Base-by-base conservation (phyloP, 2,888 invertebrate genomes). In the Parnassius orleans region DNA sequence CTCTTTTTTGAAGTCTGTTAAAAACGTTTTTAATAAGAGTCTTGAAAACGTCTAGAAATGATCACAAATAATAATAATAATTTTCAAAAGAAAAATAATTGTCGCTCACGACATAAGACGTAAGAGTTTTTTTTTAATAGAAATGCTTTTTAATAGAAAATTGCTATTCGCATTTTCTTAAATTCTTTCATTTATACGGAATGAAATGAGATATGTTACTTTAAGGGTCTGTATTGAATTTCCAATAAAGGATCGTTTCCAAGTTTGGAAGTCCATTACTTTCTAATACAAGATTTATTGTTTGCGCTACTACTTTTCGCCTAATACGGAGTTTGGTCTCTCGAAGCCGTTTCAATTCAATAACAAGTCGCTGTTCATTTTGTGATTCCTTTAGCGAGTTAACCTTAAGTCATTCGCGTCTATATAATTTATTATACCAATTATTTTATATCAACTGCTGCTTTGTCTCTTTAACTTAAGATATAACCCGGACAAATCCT, bases 211-310 rank as follows among this genome's bases (percentile, higher is more conserved):
- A 51, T 51, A 51, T 50, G 10, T 50, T 14, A 15, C 51, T 10
- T 19, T 56, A 12, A 33, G 24, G 47, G 47, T 33, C 41, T 56
- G 43, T 55, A 48, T 48, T 48, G 5, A 56, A 56, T 56, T 56
- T 56, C 55, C 55, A 47, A 47, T 56, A 33, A 47, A 56, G 55
- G 55, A 14, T 19, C 3, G 55, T 47, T 11, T 10, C 24, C 56
- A 56, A 56, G 24, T 55, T 33, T 47, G 47, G 15, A 48, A 56
- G 47, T 24, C 2, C 47, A 48, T 41, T 48, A 58, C 52, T 58
- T 52, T 58, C 44, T 52, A 51, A 51, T 57, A 46, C 51, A n/a
- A 44, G n/a, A 44, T 52, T 58, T 52, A 58, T 52, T 11, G 24
- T 24, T 24, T 33, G 52, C 24, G 43, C 42, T 58, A 33, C 51